phyloP scores from a whole-genome alignment of 2,888 invertebrate genomes.

The Lepidonotus clava region DNA sequence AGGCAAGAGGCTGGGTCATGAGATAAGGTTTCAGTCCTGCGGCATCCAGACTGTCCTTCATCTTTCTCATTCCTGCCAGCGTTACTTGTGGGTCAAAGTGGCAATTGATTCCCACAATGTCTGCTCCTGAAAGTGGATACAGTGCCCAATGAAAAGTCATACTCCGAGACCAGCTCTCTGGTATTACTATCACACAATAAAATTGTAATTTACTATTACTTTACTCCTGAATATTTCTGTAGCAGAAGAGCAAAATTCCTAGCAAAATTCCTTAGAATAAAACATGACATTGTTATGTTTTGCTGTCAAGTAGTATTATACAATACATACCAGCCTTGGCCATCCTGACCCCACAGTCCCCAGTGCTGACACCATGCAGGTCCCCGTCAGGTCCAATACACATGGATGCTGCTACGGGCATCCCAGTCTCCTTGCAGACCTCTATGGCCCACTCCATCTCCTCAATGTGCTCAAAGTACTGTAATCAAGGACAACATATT shows the following conservation, averaged over 20 bases:
- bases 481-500: conserved; percentile 20
- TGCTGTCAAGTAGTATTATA: too few species aligned
- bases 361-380: conserved; percentile 76
- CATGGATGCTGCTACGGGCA: conserved; percentile 80
- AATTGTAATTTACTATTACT: too few species aligned
- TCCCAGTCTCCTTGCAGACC: conserved; percentile 72
- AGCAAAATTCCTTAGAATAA: too few species aligned
- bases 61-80: conserved; percentile 73
- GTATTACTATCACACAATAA: too few species aligned
- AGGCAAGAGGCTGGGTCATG: conserved; percentile 76
- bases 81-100: conserved; percentile 79
- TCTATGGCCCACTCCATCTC: conserved; percentile 81
- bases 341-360: conserved; percentile 79
- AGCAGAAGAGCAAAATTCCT: too few species aligned
- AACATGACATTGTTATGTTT: too few species aligned
- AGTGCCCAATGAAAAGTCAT: background rate
- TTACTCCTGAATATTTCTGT: too few species aligned
- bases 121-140: conserved; percentile 67
- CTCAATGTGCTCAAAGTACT: conserved; percentile 69
- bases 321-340: conserved; percentile 76
- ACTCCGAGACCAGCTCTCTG: too few species aligned
- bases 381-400: conserved; percentile 81
- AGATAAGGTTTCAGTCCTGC: conserved; percentile 75
- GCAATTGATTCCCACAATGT: conserved; percentile 80
- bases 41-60: conserved; percentile 77